Percentiles rank a stretch among this genome's conserved stretches.
Conservation (phyloP, 2,113 vertebrate species). For the Globicephala melas region DNA sequence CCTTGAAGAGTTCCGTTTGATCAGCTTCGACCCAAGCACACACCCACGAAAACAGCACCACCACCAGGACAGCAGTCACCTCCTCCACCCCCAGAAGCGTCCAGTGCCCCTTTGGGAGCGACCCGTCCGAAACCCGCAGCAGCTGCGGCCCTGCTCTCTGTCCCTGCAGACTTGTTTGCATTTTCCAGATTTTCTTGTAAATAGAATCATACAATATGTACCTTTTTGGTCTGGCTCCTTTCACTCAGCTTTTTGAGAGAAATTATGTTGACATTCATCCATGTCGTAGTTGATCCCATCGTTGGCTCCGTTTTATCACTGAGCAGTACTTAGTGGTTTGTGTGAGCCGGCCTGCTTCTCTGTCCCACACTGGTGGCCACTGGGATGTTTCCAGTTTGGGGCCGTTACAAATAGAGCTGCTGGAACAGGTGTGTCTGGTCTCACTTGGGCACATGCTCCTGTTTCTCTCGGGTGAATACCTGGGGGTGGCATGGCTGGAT, state of each 20-base stretch:
- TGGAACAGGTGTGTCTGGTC: rapidly evolving
- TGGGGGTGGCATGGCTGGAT: no score
- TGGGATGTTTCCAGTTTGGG: neutral
- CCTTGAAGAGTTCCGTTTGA: neutral
- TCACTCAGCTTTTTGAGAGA: neutral
- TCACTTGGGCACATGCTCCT: rapidly evolving
- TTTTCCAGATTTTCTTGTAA: neutral
- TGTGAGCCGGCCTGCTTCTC: rapidly evolving
- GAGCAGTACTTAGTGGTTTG: neutral
- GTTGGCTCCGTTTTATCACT: rapidly evolving
- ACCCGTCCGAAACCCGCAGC: rapidly evolving
- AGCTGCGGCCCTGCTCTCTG: neutral
- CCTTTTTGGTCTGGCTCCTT: neutral
- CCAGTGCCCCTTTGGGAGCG: rapidly evolving
- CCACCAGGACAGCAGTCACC: rapidly evolving
- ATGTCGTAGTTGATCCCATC: rapidly evolving
- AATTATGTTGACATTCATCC: neutral
- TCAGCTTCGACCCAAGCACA: neutral
- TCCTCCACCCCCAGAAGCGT: neutral
- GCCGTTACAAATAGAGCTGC: neutral
- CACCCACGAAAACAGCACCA: rapidly evolving
- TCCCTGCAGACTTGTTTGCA: rapidly evolving
- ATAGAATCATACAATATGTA: rapidly evolving
- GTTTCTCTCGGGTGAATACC: neutral
- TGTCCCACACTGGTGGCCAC: no score